phyloP scores from a whole-genome alignment of 2,113 vertebrate species.

The Anolis carolinensis region DNA sequence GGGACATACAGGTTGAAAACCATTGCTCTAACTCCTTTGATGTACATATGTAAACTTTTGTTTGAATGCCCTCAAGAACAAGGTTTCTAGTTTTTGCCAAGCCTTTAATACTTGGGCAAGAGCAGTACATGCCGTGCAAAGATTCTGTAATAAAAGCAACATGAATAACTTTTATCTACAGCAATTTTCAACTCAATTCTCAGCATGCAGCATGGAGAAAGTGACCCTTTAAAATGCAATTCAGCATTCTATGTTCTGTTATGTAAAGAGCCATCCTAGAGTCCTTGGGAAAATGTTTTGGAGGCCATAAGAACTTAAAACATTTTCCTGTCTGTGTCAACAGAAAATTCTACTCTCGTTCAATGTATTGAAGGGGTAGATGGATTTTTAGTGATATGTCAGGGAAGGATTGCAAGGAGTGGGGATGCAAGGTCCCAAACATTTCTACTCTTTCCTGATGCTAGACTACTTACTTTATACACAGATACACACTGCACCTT shows the following conservation, averaged over 20 bases:
- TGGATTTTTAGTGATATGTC: not conserved
- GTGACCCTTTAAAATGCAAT: not conserved
- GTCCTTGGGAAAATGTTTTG: not conserved
- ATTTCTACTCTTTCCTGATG: not conserved
- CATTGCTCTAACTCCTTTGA: too few species aligned
- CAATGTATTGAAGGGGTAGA: not conserved
- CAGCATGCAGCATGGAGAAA: constrained; percentile 44
- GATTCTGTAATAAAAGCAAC: constrained; percentile 2
- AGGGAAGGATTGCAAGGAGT: not conserved
- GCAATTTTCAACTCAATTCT: not conserved
- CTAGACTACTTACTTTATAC: not conserved
- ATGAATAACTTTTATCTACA: constrained; percentile 23
- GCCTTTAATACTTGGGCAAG: constrained; percentile 20
- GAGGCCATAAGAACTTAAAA: not conserved
- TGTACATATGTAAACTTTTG: not conserved
- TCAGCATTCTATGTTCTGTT: not conserved
- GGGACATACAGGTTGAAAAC: too few species aligned
- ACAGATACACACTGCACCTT: not conserved
- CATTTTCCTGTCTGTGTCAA: not conserved
- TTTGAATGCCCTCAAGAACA: not conserved
- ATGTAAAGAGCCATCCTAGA: not conserved
- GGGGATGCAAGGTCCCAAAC: not conserved
- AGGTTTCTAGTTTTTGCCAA: not conserved
- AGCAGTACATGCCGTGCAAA: not conserved
- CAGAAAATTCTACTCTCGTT: not conserved